Evolutionary conservation across 2,888 invertebrate genomes (phyloP), one percentile per base, ranked within the genome.

Genomic region (Amiota communis): DNA sequence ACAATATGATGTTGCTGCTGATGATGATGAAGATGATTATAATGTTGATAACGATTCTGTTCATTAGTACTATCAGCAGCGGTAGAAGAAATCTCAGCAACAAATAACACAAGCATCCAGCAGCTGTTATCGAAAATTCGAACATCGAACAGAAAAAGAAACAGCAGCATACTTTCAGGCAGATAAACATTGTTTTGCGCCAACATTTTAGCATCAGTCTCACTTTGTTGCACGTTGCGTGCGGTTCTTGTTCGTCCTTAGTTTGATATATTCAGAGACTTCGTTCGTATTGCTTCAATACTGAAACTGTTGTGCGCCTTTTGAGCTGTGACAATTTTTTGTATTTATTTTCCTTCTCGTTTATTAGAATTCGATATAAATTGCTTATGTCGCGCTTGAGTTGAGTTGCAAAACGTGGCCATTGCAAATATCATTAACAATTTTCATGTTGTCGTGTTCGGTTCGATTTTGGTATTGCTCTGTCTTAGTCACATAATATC

Each of bases 211-310:
- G 51, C 49, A 23, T 85, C 84, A 83, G 85, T 83, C 59, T 77
- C 81, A 78, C 84, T 84, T 81, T 84, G 83, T 85, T 85, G 83
- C 83, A 84, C 85, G 83, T 85, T 75, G 83, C 84, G 85, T 84
- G 81, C 80, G 84, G 83, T 82, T 81, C 46, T 48, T 76, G 72
- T 74, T 61, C 74, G 72, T 36, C 15, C 23, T 36, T 36, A 36
- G 36, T 36, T 36, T 36, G 36, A 36, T 36, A 36, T 6, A 36
- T 36, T 36, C 36, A 36, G 36, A 6, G 36, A 36, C 36, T 36
- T 36, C 6, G 36, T 36, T 36, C 36, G 36, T 6, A 36, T 6
- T 36, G 3, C 6, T 36, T 36, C 36, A 36, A 36, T 36, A 6
- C 36, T 6, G 36, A 36, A 36, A 36, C 36, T 36, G 6, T 36